Base-by-base conservation (phyloP, 2,797 vertebrate species). In the Coregonus ussuriensis region DNA sequence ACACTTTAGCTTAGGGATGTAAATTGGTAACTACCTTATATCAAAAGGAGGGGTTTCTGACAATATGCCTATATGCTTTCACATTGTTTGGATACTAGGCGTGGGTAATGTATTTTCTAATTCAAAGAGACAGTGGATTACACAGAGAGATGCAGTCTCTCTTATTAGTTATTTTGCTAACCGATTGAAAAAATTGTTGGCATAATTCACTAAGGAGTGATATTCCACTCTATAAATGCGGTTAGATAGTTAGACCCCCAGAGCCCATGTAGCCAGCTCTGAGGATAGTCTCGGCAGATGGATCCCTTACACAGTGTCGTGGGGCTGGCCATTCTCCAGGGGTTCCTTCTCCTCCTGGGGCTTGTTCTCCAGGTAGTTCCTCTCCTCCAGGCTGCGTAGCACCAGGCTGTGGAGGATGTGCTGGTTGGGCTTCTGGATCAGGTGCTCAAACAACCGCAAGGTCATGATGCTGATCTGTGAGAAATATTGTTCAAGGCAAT, bases 391-490 rank as follows among this genome's bases (percentile, higher is more conserved):
- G 90, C 94, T 95, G 53, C 98, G 95, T 83, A 99, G 93, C 87
- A 96, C 96, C 91, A 99, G 88, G 89, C 96, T 99, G 87, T 97
- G 96, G 75, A 99, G 95, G 85, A 99, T 96, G 88, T 99, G 98
- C 88, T 97, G 96, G 33, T 94, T 94, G 77, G 98, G 98, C 86
- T 99, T 99, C 93, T 99, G 98, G 83, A 99, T 93, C 72, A 99
- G 95, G 79, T 99, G 97, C 88, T 99, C 98, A 79, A 99, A 99
- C 85, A 99, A 94, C 78, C 98, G 93, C 83, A 99, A 92, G 0
- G 98, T 99, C 97, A 99, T 99, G 89, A 99, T 99, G 94, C 98
- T 99, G 92, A 99, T 99, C 98, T 99, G 94, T 0, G 15, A 7
- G 14, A 51, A 18, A 51, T 5, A 33, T 37, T 6, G 68, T 25